Evolutionary conservation across 2,888 invertebrate genomes (phyloP).

Genomic region (Amphipyra berbera): DNA sequence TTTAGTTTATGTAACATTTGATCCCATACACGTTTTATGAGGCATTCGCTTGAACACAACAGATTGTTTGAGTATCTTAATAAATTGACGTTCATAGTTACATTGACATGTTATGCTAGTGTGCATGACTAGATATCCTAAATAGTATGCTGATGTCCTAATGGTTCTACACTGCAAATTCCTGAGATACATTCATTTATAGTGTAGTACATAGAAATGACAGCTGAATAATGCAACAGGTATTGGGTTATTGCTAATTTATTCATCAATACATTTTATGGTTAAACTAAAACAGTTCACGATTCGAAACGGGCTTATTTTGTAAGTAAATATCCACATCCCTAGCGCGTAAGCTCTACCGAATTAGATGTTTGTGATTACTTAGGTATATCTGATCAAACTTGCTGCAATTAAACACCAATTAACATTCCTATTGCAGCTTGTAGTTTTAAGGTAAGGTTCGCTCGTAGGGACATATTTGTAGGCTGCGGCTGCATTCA

Average conservation of each 20-base stretch:
- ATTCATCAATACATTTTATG: constrained; percentile 37
- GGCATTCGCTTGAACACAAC: neutral
- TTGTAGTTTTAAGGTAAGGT: constrained; percentile 64
- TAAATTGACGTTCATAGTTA: constrained; percentile 8
- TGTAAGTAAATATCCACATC: constrained; percentile 27
- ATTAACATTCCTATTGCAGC: constrained; percentile 68
- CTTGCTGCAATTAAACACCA: constrained; percentile 62
- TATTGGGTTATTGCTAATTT: constrained; percentile 41
- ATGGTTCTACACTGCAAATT: constrained; percentile 31
- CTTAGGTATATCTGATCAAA: constrained; percentile 53
- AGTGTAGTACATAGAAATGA: constrained; percentile 16
- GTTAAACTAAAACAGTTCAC: constrained; percentile 14
- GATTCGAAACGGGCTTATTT: constrained; percentile 24
- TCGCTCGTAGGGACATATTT: constrained; percentile 70
- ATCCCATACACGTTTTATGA: constrained; percentile 5
- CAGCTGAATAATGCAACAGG: constrained; percentile 27
- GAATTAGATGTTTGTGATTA: constrained; percentile 37
- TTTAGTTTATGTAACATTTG: constrained; percentile 16
- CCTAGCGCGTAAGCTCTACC: constrained; percentile 17
- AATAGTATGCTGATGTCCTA: constrained; percentile 16
- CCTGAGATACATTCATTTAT: constrained; percentile 28
- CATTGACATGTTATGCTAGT: constrained; percentile 11
- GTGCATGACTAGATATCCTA: constrained; percentile 6
- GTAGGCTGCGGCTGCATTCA: constrained; percentile 66
- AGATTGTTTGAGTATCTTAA: constrained; percentile 21